Evolutionary conservation across 2,113 vertebrate species (phyloP), one percentile per base, ranked within the genome.

Genomic region (Microcebus lehilahytsara): DNA sequence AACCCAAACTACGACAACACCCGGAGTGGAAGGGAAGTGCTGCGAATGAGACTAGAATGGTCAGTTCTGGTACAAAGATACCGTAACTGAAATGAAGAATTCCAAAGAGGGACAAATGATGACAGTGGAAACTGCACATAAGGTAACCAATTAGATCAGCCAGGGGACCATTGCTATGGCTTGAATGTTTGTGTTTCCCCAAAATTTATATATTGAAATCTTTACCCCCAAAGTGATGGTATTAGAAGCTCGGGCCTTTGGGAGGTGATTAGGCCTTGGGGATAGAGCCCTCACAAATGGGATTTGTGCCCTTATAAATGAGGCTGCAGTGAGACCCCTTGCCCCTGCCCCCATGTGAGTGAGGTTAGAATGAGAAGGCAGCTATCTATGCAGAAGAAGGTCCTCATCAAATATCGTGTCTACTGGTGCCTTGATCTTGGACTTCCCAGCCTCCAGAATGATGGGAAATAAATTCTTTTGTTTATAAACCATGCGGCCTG

Each of bases 191-290:
- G 4, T 56, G 60, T 64, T 64, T 64, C 60, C 60, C 60, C 25
- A 4, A 4, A 25, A 64, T 64, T 64, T 25, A 19, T 14, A 69
- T 23, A 3, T 2, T 40, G 72, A 85, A 25, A 34, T 12, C 6
- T 32, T 49, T 6, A 2, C 6, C 40, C 17, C 4, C 32, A 25
- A 19, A 3, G 60, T 3, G 16, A 12, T 4, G 5, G 8, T 13
- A 8, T 25, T 25, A 37, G 34, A 25, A 71, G 32, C 62, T 4
- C 9, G 9, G 10, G 32, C 14, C 46, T 46, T 62, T 51, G 25
- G 25, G 42, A 10, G 3, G 40, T 46, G 27, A 25, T 25, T 42
- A 40, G 30, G 19, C 9, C 32, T 7, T 25, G 22, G 71, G 30
- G 30, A 2, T 4, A 46, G 19, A 46, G 19, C 17, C 30, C 4